phyloP scores from a whole-genome alignment of 1,140 invertebrate genomes.

The Linepithema humile region DNA sequence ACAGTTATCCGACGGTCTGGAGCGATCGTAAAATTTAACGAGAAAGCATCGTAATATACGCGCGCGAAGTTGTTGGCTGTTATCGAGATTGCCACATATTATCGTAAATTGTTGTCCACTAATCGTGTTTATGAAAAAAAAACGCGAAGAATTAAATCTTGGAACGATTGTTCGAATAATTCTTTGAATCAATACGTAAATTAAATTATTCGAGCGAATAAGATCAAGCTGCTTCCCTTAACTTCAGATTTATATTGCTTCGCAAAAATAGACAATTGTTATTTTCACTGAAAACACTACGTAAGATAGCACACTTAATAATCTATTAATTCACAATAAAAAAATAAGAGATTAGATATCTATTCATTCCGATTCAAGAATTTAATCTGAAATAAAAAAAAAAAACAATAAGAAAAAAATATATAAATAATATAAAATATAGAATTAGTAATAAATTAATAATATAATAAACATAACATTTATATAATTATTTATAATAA shows the following conservation, averaged over 20 bases:
- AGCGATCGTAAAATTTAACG: constrained; percentile 74
- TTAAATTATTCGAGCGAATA: background rate
- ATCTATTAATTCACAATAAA: background rate
- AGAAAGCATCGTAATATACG: constrained; percentile 33
- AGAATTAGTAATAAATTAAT: background rate
- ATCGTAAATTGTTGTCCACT: background rate
- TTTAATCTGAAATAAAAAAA: background rate
- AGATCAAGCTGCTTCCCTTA: background rate
- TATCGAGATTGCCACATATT: constrained; percentile 7
- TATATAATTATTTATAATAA: background rate
- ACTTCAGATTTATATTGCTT: background rate
- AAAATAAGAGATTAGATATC: background rate
- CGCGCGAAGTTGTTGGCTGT: constrained; percentile 15
- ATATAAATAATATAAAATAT: background rate
- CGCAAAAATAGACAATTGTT: background rate
- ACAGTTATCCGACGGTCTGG: constrained; percentile 52
- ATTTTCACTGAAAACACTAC: background rate
- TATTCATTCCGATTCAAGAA: background rate
- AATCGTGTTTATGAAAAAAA: background rate
- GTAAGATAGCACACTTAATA: background rate
- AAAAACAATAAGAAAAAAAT: background rate
- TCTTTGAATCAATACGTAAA: background rate
- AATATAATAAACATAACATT: background rate
- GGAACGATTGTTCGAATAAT: background rate
- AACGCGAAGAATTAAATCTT: background rate